phyloP scores from a whole-genome alignment of 2,888 invertebrate species.

The Zaprionus bogoriensis region DNA sequence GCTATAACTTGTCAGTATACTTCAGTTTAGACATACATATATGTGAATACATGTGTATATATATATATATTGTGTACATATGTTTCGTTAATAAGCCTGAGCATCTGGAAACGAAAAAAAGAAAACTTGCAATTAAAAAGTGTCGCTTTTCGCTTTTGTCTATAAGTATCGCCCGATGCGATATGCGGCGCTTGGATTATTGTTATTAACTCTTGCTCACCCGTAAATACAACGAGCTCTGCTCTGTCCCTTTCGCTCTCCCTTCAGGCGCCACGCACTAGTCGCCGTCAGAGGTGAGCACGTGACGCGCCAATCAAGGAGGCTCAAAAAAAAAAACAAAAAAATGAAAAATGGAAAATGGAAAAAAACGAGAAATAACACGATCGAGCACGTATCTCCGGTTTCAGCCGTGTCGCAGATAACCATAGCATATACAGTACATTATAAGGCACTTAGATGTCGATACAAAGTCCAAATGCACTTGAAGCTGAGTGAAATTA shows the following conservation, averaged over 20 bases:
- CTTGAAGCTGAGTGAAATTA: not conserved
- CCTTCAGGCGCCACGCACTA: not conserved
- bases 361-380: not conserved
- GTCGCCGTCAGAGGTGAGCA: not conserved
- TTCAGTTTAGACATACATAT: no score
- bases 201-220: constrained; percentile 48
- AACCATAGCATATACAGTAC: not conserved
- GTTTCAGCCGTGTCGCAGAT: not conserved
- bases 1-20: no score
- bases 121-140: constrained; percentile 65
- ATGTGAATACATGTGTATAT: no score
- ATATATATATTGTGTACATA: no score
- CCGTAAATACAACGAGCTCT: constrained; percentile 3
- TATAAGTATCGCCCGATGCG: constrained; percentile 19
- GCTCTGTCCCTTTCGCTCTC: not conserved
- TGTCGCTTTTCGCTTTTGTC: constrained; percentile 36
- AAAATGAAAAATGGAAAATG: no score
- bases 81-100: no score
- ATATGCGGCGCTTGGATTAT: constrained; percentile 29
- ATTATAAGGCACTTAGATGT: not conserved
- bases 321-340: not conserved
- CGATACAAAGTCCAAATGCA: not conserved
- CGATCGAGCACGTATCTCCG: not conserved
- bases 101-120: constrained; percentile 37
- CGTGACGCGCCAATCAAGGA: not conserved